phyloP scores from a whole-genome alignment of 2,113 vertebrate genomes.

The Penelope pileata region DNA sequence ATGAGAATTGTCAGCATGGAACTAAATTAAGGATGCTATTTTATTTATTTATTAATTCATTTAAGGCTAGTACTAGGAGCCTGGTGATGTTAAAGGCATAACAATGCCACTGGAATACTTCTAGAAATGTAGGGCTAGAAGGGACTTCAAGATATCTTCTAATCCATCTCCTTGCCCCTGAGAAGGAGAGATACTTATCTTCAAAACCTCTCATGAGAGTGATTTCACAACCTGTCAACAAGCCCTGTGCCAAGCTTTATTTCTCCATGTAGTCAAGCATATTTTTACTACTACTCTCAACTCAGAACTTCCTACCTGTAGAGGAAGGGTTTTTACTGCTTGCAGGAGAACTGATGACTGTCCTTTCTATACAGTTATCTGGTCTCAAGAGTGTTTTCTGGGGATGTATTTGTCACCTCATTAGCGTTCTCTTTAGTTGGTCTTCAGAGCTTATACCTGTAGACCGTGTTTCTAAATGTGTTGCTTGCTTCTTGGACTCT shows the following conservation, averaged over 20 bases:
- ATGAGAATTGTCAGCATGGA: not conserved
- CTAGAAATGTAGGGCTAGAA: slow-evolving; percentile 26
- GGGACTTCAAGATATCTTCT: not conserved
- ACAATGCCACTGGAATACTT: not conserved
- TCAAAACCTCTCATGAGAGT: not conserved
- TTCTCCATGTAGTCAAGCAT: not conserved
- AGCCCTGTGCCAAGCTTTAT: not conserved
- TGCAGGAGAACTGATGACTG: not conserved
- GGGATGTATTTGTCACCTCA: not conserved
- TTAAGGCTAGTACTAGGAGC: not conserved
- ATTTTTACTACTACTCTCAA: not conserved
- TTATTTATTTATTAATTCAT: not conserved
- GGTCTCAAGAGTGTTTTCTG: not conserved
- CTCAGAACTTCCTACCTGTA: not conserved
- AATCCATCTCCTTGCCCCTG: not conserved
- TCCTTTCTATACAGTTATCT: not conserved
- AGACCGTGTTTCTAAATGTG: not conserved
- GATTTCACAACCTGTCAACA: not conserved
- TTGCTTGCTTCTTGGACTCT: not conserved
- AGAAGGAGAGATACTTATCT: slow-evolving; percentile 37
- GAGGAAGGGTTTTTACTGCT: not conserved
- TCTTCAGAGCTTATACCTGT: not conserved
- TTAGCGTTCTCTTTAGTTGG: not conserved
- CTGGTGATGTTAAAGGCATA: not conserved
- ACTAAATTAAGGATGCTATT: not conserved